Base-by-base conservation (phyloP, 2,797 vertebrate species). In the Helicolenus hilgendorfi region DNA sequence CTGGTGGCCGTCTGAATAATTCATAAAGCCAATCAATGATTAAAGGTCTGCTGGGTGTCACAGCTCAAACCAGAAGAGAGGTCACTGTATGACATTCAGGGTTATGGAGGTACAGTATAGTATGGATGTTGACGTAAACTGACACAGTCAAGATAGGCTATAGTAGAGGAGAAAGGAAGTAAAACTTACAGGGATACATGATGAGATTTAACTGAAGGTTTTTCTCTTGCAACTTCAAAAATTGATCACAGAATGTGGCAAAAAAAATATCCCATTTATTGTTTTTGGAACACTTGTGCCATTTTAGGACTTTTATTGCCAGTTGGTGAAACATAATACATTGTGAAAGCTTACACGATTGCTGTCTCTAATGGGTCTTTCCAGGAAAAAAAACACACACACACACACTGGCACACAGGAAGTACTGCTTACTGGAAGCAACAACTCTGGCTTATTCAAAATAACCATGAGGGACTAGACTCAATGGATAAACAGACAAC, bases 11-110 rank as follows among this genome's bases (percentile, higher is more conserved):
- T 59, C 74, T 97, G 91, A 96, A 95, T 95, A 87, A 96, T 96
- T 93, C 33, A 96, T 82, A 1, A 56, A 49, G 68, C 60, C 80
- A 77, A 94, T 97, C 95, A 95, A 96, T 96, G 92, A 94, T 96
- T 96, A 94, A 97, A 95, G 84, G 72, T 89, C 77, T 87, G 65
- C 29, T 89, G 71, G 85, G 87, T 91, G 89, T 91, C 92, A 85
- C 67, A 36, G 72, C 81, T 84, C 75, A 83, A 84, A 82, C 68
- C 49, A 35, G 11, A 33, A 8, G 22, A 79, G 64, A 76, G 87
- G 75, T 65, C 84, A 83, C 69, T 72, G 15, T 33, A 22, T 72
- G 59, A 69, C 55, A 53, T 62, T 55, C 24, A 29, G 22, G 11
- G 56, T 53, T 80, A 38, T 60, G 58, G 6, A 15, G 24, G 31